phyloP scores from a whole-genome alignment of 1,140 invertebrate genomes.

The Drosophila cardini region DNA sequence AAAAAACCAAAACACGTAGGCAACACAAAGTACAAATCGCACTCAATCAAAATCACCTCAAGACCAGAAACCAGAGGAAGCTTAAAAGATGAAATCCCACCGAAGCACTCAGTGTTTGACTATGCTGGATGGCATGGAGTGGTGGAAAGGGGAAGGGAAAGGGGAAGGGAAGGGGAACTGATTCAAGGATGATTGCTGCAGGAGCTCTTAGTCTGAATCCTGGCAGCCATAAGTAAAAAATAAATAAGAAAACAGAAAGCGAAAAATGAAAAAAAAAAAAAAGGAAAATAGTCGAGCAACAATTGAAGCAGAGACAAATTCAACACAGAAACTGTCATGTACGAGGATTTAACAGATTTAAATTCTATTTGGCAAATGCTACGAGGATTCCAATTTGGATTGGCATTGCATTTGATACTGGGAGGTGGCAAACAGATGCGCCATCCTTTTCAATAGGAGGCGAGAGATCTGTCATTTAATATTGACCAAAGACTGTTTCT shows the following conservation, averaged over 20 bases:
- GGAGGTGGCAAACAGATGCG: neutral
- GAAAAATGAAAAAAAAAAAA: constrained; percentile 50
- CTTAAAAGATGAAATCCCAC: constrained; percentile 58
- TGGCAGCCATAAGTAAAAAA: constrained; percentile 52
- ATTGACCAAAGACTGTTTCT: constrained; percentile 61
- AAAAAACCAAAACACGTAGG: constrained; percentile 78
- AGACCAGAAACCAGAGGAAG: constrained; percentile 48
- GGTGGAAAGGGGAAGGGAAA: neutral
- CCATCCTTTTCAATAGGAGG: constrained; percentile 7
- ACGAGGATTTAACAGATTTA: constrained; percentile 79
- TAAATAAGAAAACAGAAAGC: constrained; percentile 55
- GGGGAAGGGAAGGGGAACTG: neutral
- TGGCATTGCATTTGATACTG: neutral
- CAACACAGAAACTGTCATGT: constrained; percentile 75
- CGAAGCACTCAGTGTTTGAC: constrained; percentile 12
- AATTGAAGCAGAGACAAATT: constrained; percentile 47
- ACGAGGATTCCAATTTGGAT: constrained; percentile 5
- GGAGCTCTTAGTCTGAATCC: constrained; percentile 14
- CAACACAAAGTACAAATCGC: constrained; percentile 79
- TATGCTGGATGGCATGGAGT: neutral
- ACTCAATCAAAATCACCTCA: constrained; percentile 81
- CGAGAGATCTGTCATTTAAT: constrained; percentile 52
- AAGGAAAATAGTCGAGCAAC: constrained; percentile 37
- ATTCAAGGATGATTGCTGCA: constrained; percentile 22
- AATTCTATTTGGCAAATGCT: constrained; percentile 71